A percentile compares a stretch with the other conserved stretches of the same genome.
Evolutionary conservation across 1,140 invertebrate species (phyloP).

Genomic region (Patella vulgata): DNA sequence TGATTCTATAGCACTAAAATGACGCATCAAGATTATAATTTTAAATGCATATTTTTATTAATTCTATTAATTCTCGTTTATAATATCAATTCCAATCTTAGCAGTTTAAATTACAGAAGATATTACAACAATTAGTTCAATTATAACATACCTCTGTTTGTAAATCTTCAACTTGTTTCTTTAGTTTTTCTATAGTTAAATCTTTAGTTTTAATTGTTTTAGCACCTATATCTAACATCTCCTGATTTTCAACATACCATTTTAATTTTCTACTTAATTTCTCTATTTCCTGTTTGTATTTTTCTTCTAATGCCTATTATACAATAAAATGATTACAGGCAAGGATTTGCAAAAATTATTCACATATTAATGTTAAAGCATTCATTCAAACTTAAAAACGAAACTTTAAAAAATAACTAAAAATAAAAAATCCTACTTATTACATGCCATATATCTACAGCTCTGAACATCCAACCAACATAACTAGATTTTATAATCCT

Average conservation of each 20-base stretch:
- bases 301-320: constrained; percentile 48
- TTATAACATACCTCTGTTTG: constrained; percentile 54
- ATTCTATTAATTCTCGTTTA: too few relatives aligned
- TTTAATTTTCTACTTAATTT: constrained; percentile 55
- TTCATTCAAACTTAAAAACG: neutral
- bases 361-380: neutral
- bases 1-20: too few relatives aligned
- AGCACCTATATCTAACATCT: constrained; percentile 57
- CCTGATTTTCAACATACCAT: constrained; percentile 65
- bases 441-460: neutral
- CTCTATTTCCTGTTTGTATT: constrained; percentile 53
- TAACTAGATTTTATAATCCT: too few relatives aligned
- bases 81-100: too few relatives aligned
- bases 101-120: too few relatives aligned
- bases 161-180: constrained; percentile 55
- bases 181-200: constrained; percentile 55
- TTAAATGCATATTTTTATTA: too few relatives aligned
- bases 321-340: constrained; percentile 18
- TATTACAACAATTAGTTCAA: too few relatives aligned
- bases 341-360: neutral
- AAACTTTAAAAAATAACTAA: neutral
- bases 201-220: constrained; percentile 48
- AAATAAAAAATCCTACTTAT: neutral
- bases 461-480: too few relatives aligned
- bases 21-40: too few relatives aligned